These are phyloP conservation scores for Casuarius casuarius DNA, from an alignment of 2,113 vertebrate species.

Conservation along the genomic window DNA sequence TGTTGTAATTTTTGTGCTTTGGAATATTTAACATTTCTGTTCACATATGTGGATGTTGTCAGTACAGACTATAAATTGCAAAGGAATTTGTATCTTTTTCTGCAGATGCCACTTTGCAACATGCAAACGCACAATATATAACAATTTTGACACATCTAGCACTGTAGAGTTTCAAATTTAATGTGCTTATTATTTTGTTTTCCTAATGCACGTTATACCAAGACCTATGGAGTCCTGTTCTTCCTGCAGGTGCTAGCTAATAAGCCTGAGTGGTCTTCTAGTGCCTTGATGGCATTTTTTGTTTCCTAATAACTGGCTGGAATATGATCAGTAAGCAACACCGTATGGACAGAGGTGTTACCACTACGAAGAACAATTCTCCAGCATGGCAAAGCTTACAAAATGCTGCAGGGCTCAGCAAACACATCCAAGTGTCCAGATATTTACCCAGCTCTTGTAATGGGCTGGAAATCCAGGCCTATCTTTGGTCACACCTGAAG, in stretches of 20 bases:
- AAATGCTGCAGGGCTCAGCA: neutral
- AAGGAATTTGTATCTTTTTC: neutral
- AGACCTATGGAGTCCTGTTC: neutral
- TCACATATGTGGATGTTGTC: neutral
- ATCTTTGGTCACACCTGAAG: neutral
- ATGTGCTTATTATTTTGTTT: neutral
- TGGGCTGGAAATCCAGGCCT: neutral
- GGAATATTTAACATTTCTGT: neutral
- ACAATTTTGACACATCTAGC: neutral
- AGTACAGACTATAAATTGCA: neutral
- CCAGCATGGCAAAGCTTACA: neutral
- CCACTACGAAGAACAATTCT: neutral
- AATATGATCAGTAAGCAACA: neutral
- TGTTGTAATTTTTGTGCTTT: neutral
- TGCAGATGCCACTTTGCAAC: neutral
- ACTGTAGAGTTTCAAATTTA: neutral
- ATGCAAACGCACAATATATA: neutral
- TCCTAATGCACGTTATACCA: neutral
- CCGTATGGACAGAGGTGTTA: neutral
- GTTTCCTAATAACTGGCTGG: neutral
- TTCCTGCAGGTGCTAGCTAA: neutral
- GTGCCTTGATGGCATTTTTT: too few relatives aligned
- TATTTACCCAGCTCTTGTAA: neutral
- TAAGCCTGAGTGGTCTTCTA: neutral
- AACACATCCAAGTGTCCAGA: fast-evolving